phyloP scores from a whole-genome alignment of 1,140 invertebrate genomes.

The Aphis craccivora region DNA sequence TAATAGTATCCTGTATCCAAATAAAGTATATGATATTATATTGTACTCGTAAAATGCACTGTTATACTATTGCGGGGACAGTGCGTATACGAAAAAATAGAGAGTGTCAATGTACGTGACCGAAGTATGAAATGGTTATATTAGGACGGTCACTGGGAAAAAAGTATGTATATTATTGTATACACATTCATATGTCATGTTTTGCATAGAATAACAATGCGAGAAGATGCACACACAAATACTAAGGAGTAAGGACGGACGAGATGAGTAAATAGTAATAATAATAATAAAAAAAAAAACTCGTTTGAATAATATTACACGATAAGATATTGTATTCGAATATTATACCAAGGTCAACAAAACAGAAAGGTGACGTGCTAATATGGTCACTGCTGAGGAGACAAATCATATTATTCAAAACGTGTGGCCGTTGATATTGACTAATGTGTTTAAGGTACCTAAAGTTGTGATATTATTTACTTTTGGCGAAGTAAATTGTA shows the following conservation, averaged over 20 bases:
- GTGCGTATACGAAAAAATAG: conserved; percentile 24
- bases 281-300: conserved; percentile 24
- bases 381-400: conserved; percentile 1
- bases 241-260: neutral
- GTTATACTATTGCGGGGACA: neutral
- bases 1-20: neutral
- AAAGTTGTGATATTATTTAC: neutral
- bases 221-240: neutral
- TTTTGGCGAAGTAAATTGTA: neutral
- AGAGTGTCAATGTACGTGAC: conserved; percentile 53
- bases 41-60: neutral
- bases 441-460: neutral
- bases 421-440: conserved; percentile 15
- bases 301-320: conserved; percentile 43
- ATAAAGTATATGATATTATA: neutral
- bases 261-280: conserved; percentile 40
- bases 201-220: conserved; percentile 48
- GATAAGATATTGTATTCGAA: neutral
- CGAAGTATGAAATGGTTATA: conserved; percentile 33
- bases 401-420: conserved; percentile 4
- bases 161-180: neutral
- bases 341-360: conserved; percentile 18
- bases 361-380: conserved; percentile 25
- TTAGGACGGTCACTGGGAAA: conserved; percentile 46
- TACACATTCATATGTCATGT: neutral